Conservation (phyloP, 1,140 invertebrate genomes). For the Micrasema longulum region DNA sequence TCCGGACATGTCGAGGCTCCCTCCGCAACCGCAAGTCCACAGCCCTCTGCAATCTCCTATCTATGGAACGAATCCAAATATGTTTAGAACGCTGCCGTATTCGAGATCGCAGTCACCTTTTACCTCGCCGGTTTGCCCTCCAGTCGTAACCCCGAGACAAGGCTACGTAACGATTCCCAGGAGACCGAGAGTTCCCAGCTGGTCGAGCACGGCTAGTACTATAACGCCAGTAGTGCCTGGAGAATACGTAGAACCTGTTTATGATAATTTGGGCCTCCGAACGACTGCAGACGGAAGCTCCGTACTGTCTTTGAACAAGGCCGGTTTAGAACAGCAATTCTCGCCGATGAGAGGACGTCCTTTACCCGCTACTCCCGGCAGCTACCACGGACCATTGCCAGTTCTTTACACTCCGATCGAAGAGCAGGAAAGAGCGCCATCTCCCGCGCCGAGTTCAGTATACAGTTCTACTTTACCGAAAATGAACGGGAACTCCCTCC, state of each 20-base stretch:
- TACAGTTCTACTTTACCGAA: conserved; percentile 57
- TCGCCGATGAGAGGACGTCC: conserved; percentile 70
- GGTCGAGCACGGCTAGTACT: conserved; percentile 75
- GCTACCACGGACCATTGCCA: conserved; percentile 61
- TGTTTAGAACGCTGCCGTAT: conserved; percentile 78
- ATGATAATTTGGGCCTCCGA: conserved; percentile 84
- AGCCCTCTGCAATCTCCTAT: conserved; percentile 69
- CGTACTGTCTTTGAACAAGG: conserved; percentile 79
- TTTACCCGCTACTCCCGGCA: conserved; percentile 70
- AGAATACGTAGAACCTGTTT: conserved; percentile 78
- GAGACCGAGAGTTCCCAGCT: conserved; percentile 83
- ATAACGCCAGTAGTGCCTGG: conserved; percentile 69
- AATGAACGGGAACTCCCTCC: conserved; percentile 61
- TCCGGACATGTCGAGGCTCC: conserved; percentile 72
- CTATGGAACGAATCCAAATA: conserved; percentile 67
- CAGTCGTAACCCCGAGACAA: conserved; percentile 74
- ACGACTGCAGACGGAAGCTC: conserved; percentile 90
- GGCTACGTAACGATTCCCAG: conserved; percentile 88
- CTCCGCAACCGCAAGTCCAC: conserved; percentile 66
- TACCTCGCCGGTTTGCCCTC: conserved; percentile 68
- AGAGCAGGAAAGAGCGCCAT: conserved; percentile 69
- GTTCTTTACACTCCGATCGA: conserved; percentile 74
- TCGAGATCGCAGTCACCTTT: conserved; percentile 77
- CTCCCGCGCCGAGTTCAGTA: conserved; percentile 59
- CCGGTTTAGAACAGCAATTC: conserved; percentile 64